Percentiles rank a stretch among this genome's conserved stretches.
phyloP scores from a whole-genome alignment of 2,888 invertebrate species.

The Venustoraphidia nigricollis region DNA sequence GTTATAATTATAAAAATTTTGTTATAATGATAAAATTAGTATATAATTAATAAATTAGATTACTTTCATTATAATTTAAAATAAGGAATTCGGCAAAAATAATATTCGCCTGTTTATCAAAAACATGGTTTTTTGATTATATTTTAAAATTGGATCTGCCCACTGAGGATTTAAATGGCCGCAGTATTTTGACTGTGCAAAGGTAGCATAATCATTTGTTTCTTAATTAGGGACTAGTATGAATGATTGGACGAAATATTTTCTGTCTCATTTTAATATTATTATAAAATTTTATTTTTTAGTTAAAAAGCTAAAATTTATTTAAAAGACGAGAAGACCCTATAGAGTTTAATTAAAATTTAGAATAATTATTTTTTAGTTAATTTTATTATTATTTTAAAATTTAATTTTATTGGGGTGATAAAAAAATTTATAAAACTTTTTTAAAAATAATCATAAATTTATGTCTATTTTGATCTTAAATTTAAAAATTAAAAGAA shows the following conservation, averaged over 20 bases:
- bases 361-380: conserved; percentile 23
- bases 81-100: conserved; percentile 47
- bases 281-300: conserved; percentile 37
- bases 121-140: conserved; percentile 53
- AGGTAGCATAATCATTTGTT: conserved; percentile 70
- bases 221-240: conserved; percentile 67
- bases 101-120: conserved; percentile 59
- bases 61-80: conserved; percentile 19
- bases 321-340: conserved; percentile 65
- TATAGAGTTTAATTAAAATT: conserved; percentile 48
- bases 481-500: conserved; percentile 30
- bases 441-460: conserved; percentile 32
- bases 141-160: conserved; percentile 56
- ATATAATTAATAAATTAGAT: background rate
- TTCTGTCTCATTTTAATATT: conserved; percentile 38
- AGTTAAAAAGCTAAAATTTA: conserved; percentile 49
- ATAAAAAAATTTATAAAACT: conserved; percentile 42
- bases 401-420: conserved; percentile 47
- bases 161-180: conserved; percentile 60
- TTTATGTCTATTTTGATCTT: conserved; percentile 20
- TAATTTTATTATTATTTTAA: conserved; percentile 21
- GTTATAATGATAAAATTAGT: background rate
- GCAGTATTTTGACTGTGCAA: conserved; percentile 65
- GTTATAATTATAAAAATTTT: background rate
- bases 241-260: conserved; percentile 55